phyloP scores from a whole-genome alignment of 1,140 invertebrate species.

The Drosophila leontia region DNA sequence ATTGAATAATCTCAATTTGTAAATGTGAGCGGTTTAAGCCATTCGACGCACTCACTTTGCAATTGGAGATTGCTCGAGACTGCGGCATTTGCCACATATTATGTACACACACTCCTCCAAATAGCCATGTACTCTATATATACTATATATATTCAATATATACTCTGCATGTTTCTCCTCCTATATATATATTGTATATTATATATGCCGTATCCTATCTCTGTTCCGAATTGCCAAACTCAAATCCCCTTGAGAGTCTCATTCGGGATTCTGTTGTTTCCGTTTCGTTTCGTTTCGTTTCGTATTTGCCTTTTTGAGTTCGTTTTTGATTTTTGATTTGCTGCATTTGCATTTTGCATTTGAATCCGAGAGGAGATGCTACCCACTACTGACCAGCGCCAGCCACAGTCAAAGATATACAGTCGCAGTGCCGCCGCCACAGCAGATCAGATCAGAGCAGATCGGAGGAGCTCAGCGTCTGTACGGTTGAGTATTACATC shows the following conservation, averaged over 20 bases:
- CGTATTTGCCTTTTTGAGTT: slow-evolving; percentile 37
- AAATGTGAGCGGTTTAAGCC: slow-evolving; percentile 81
- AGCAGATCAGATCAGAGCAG: not conserved
- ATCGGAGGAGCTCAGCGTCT: slow-evolving; percentile 54
- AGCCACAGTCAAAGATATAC: slow-evolving; percentile 4
- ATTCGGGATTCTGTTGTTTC: slow-evolving; percentile 23
- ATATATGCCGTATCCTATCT: slow-evolving; percentile 22
- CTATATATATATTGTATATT: slow-evolving; percentile 11
- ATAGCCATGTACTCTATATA: slow-evolving; percentile 25
- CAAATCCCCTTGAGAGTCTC: slow-evolving; percentile 1
- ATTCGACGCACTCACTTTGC: slow-evolving; percentile 84
- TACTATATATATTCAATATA: slow-evolving; percentile 4
- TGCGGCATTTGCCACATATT: slow-evolving; percentile 81
- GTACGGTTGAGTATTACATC: slow-evolving; percentile 97
- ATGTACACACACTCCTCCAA: slow-evolving; percentile 49
- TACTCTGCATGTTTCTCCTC: slow-evolving; percentile 35
- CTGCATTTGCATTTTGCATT: slow-evolving; percentile 34
- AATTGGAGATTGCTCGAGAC: slow-evolving; percentile 84
- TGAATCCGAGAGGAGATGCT: slow-evolving; percentile 9
- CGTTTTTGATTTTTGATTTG: slow-evolving; percentile 37
- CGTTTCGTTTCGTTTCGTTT: slow-evolving; percentile 21
- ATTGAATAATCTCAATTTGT: slow-evolving; percentile 85
- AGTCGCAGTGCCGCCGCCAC: not conserved
- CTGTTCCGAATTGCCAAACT: slow-evolving; percentile 17
- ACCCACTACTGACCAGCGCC: not conserved